These are phyloP conservation scores for Hecatera dysodea DNA, from an alignment of 2,888 invertebrate species.

Conservation along the genomic window DNA sequence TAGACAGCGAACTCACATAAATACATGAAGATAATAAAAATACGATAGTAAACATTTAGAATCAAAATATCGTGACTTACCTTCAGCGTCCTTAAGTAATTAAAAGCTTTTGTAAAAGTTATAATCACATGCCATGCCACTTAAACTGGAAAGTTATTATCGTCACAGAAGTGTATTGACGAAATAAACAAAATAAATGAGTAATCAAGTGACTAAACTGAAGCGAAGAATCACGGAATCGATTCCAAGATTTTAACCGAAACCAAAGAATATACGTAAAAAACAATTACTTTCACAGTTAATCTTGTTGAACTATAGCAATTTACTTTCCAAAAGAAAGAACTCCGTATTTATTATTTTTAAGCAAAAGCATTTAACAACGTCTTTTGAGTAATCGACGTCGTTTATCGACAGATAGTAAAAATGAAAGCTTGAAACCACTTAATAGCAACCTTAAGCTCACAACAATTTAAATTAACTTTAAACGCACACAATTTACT, in stretches of 20 bases:
- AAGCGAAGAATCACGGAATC: constrained; percentile 83
- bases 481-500: constrained; percentile 85
- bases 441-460: constrained; percentile 70
- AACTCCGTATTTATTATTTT: constrained; percentile 26
- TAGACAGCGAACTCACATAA: constrained; percentile 65
- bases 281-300: constrained; percentile 37
- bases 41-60: constrained; percentile 65
- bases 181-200: constrained; percentile 63
- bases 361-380: constrained; percentile 62
- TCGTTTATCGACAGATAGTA: constrained; percentile 51
- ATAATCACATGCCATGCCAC: constrained; percentile 82
- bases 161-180: constrained; percentile 61
- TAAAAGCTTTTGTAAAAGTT: constrained; percentile 63
- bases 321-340: constrained; percentile 33
- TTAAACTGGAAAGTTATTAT: constrained; percentile 62
- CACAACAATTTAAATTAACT: constrained; percentile 62
- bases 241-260: constrained; percentile 83
- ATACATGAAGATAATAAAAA: constrained; percentile 64
- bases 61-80: constrained; percentile 81
- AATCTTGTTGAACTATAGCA: constrained; percentile 14
- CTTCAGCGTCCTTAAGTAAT: constrained; percentile 73
- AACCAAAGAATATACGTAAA: constrained; percentile 63
- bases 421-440: constrained; percentile 70
- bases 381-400: constrained; percentile 38
- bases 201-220: constrained; percentile 67